Evolutionary conservation across 2,797 vertebrate genomes (phyloP), one percentile per base, ranked within the genome.

Genomic region (Thaleichthys pacificus): DNA sequence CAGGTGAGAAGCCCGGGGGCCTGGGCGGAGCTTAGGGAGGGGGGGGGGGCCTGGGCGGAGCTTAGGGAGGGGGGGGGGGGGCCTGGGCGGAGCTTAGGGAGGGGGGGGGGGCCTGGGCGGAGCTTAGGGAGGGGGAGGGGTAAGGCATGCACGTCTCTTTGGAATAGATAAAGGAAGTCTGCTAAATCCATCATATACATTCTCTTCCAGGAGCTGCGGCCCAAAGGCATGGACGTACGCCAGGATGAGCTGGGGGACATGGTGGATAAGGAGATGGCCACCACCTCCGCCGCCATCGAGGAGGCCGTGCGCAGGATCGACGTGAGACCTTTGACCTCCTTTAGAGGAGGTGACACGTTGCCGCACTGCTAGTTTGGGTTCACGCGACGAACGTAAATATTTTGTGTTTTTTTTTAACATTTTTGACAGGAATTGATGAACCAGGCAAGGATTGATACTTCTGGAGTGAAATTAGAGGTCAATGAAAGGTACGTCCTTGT

Each of bases 261-360:
- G 93, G 98, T 99, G 2, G 97, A 99, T 78, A 99, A 97, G 85
- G 98, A 99, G 92, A 98, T 99, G 98, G 94, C 96, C 0, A 91
- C 96, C 56, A 99, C 98, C 0, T 96, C 96, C 0, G 93, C 94
- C 0, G 97, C 98, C 0, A 97, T 99, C 0, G 97, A 99, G 80
- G 96, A 96, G 4, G 97, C 97, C 0, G 97, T 99, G 32, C 94
- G 93, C 77, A 93, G 96, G 82, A 99, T 99, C 26, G 95, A 99
- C 90, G 98, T 98, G 82, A 93, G 93, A 75, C 38, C 11, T 42
- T 42, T 42, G 38, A 42, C 38, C 9, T 42, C 38, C 38, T 42
- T 42, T 42, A 42, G 8, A 42, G 38, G 38, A 42, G 8, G 38
- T 42, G 38, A 42, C 38, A 42, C 9, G 38, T 42, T 11, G 38